phyloP scores from a whole-genome alignment of 2,888 invertebrate species.

The Oithona nana region DNA sequence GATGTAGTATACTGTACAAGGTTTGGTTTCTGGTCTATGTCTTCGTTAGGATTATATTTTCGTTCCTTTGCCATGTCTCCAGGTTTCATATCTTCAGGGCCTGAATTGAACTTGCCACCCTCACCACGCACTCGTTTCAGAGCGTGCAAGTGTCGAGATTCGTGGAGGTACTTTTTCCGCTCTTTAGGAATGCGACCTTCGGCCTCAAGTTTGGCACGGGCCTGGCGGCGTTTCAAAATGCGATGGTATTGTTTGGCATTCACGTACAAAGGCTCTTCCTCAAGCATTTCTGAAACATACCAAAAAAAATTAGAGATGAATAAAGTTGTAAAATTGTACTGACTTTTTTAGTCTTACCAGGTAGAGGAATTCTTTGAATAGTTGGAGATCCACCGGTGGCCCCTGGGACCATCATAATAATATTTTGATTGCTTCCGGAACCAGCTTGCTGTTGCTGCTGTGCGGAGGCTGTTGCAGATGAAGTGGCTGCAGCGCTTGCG shows the following conservation, averaged over 20 bases:
- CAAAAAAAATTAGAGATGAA: slow-evolving; percentile 7
- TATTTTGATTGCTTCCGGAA: slow-evolving; percentile 19
- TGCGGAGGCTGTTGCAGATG: slow-evolving; percentile 20
- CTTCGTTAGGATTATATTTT: too few species aligned
- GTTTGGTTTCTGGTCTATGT: too few species aligned
- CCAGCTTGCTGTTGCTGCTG: too few species aligned
- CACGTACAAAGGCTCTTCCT: slow-evolving; percentile 91
- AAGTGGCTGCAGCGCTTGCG: slow-evolving; percentile 19
- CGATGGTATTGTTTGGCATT: slow-evolving; percentile 92
- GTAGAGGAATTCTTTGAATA: slow-evolving; percentile 1
- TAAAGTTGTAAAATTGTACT: slow-evolving; percentile 33
- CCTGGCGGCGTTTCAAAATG: slow-evolving; percentile 80
- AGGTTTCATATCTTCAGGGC: background rate
- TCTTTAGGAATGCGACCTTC: slow-evolving; percentile 91
- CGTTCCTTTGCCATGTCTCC: too few species aligned
- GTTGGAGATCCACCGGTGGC: background rate
- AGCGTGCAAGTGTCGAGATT: slow-evolving; percentile 86
- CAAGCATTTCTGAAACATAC: slow-evolving; percentile 37
- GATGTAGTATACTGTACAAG: too few species aligned
- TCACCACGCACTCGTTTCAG: slow-evolving; percentile 93
- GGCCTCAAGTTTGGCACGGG: slow-evolving; percentile 81
- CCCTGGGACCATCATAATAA: slow-evolving; percentile 22
- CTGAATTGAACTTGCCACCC: slow-evolving; percentile 88
- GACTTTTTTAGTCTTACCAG: slow-evolving; percentile 28
- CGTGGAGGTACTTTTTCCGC: slow-evolving; percentile 93